These are phyloP conservation scores for Zaprionus ghesquierei DNA, from an alignment of 1,140 invertebrate species.

Conservation along the genomic window DNA sequence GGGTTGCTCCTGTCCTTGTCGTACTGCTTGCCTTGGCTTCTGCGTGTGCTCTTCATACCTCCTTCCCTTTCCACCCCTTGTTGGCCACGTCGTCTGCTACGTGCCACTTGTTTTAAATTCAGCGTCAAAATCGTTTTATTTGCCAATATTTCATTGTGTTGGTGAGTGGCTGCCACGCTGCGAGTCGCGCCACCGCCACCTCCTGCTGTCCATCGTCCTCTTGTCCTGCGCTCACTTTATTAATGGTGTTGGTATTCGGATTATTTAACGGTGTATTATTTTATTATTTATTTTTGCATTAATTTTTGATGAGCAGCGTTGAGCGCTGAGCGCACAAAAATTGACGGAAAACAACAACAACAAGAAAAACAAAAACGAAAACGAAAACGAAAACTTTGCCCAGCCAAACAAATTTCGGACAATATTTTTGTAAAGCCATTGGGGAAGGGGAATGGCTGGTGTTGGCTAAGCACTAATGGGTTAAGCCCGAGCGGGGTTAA, in stretches of 20 bases:
- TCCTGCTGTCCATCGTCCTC: constrained; percentile 8
- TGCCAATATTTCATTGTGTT: constrained; percentile 81
- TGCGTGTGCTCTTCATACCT: not conserved
- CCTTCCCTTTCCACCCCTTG: not conserved
- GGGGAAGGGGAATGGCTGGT: not conserved
- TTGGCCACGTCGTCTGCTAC: constrained; percentile 39
- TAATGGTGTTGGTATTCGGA: constrained; percentile 82
- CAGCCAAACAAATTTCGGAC: constrained; percentile 20
- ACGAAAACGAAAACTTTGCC: constrained; percentile 34
- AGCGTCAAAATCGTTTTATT: constrained; percentile 82
- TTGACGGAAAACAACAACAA: constrained; percentile 13
- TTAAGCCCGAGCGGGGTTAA: constrained; percentile 4
- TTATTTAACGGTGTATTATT: constrained; percentile 82
- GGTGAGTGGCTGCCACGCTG: constrained; percentile 40
- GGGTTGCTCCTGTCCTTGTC: constrained; percentile 15
- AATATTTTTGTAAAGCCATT: constrained; percentile 44
- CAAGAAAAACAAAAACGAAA: too few relatives aligned
- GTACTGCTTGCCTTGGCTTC: not conserved
- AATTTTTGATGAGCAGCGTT: constrained; percentile 73
- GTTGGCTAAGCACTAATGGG: constrained; percentile 30
- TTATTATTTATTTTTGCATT: constrained; percentile 82
- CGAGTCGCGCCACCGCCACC: not conserved
- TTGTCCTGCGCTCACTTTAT: constrained; percentile 61
- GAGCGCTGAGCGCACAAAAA: constrained; percentile 27
- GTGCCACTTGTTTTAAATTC: constrained; percentile 82